A percentile compares a stretch with the other conserved stretches of the same genome.
These are phyloP conservation scores for Ectropis grisescens DNA, from an alignment of 1,140 invertebrate species.

Conservation along the genomic window DNA sequence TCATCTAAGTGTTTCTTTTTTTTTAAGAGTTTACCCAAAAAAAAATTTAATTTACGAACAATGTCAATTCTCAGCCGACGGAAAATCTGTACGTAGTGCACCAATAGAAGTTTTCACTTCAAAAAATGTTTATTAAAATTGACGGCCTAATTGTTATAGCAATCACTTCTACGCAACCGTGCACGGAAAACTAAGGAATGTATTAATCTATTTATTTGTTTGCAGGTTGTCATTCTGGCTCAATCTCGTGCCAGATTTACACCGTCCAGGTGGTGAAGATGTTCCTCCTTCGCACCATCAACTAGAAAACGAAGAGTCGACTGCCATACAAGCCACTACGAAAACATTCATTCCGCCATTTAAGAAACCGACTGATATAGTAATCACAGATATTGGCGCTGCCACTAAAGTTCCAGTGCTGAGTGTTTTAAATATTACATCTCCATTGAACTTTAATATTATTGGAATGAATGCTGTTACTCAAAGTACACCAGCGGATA, in stretches of 20 bases:
- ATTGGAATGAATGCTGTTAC: slow-evolving; percentile 37
- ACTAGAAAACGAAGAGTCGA: slow-evolving; percentile 79
- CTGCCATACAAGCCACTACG: slow-evolving; percentile 49
- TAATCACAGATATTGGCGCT: slow-evolving; percentile 46
- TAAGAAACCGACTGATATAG: slow-evolving; percentile 69
- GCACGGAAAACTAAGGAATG: too few species aligned
- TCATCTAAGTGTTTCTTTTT: too few species aligned
- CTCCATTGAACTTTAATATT: slow-evolving; percentile 56
- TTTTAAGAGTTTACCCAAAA: too few species aligned
- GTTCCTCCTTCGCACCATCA: slow-evolving; percentile 89
- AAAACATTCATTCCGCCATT: slow-evolving; percentile 71
- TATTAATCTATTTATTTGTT: slow-evolving; percentile 24
- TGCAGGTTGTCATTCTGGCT: slow-evolving; percentile 95
- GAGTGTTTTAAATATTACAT: slow-evolving; percentile 47
- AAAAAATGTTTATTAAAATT: too few species aligned
- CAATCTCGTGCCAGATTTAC: slow-evolving; percentile 95
- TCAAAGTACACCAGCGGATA: slow-evolving; percentile 36
- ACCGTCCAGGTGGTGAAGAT: slow-evolving; percentile 88
- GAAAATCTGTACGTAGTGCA: too few species aligned
- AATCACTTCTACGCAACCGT: too few species aligned
- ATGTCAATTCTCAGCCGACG: too few species aligned
- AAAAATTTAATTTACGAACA: too few species aligned
- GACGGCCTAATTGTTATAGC: too few species aligned
- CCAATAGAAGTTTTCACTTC: too few species aligned
- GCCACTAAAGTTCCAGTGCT: slow-evolving; percentile 59